A percentile compares a stretch with the other conserved stretches of the same genome.
Evolutionary conservation across 2,113 vertebrate genomes (phyloP).

Genomic region (Otis tarda): DNA sequence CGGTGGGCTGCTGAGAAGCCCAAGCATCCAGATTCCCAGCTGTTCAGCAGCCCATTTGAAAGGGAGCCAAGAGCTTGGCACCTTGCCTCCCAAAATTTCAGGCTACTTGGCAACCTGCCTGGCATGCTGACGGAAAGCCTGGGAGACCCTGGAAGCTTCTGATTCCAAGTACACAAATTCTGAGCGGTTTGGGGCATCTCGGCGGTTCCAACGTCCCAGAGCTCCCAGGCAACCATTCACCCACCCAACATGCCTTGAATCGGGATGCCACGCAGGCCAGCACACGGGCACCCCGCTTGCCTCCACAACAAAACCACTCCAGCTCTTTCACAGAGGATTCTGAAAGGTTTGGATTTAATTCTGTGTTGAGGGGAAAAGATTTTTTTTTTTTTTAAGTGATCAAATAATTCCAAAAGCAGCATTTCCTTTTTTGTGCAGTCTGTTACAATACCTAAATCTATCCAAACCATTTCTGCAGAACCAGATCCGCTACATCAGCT

Average conservation of each 20-base stretch:
- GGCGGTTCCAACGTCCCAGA: not conserved
- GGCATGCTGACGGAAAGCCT: slow-evolving; percentile 47
- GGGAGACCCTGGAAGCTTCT: slow-evolving; percentile 60
- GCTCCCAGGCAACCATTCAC: slow-evolving; percentile 60
- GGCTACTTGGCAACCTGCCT: slow-evolving; percentile 55
- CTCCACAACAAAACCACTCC: not conserved
- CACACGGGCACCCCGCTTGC: not conserved
- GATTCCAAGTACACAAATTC: slow-evolving; percentile 51
- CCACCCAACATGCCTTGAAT: slow-evolving; percentile 1
- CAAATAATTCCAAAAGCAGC: slow-evolving; percentile 9
- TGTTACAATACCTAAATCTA: not conserved
- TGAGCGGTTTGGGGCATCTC: slow-evolving; percentile 15
- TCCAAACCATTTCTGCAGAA: not conserved
- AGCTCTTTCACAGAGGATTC: slow-evolving; percentile 4
- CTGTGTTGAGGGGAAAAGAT: not conserved
- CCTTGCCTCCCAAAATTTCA: slow-evolving; percentile 52
- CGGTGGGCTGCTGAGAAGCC: slow-evolving; percentile 49
- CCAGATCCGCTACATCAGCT: not conserved
- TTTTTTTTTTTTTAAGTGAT: not conserved
- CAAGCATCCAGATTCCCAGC: slow-evolving; percentile 64
- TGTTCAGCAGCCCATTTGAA: slow-evolving; percentile 64
- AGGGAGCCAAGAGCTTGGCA: slow-evolving; percentile 58
- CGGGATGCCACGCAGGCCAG: not conserved
- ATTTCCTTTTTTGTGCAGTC: not conserved
- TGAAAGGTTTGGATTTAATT: slow-evolving; percentile 18